These are phyloP conservation scores for Andricus grossulariae DNA, from an alignment of 1,140 invertebrate genomes.

Conservation along the genomic window DNA sequence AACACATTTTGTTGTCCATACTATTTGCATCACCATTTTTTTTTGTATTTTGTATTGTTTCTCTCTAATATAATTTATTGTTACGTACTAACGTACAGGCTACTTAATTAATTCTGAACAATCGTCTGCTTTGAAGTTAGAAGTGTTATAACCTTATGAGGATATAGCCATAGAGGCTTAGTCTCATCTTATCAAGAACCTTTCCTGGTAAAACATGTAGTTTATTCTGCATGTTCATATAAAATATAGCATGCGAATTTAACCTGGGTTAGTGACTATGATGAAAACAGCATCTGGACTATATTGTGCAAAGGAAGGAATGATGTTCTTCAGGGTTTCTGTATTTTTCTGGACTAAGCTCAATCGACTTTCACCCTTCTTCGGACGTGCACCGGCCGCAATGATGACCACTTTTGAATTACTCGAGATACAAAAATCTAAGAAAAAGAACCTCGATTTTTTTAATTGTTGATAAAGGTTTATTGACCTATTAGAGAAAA, in stretches of 20 bases:
- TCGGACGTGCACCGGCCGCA: slow-evolving; percentile 78
- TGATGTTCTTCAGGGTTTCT: slow-evolving; percentile 79
- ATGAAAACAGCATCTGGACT: slow-evolving; percentile 79
- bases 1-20: no score
- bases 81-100: no score
- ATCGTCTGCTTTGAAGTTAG: no score
- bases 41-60: no score
- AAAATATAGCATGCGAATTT: slow-evolving; percentile 13
- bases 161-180: no score
- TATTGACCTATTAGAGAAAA: background rate
- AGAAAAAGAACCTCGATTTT: background rate
- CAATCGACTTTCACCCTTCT: slow-evolving; percentile 77
- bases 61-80: no score
- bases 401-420: slow-evolving; percentile 79
- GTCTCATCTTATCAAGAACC: no score
- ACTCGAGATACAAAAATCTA: slow-evolving; percentile 78
- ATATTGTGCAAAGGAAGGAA: slow-evolving; percentile 77
- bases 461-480: background rate
- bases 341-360: slow-evolving; percentile 78
- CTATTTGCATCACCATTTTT: no score
- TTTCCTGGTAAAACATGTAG: no score
- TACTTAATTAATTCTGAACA: no score
- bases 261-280: slow-evolving; percentile 80
- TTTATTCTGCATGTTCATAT: background rate
- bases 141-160: no score